Conservation (phyloP, 2,888 invertebrate genomes). For the Priocnemis perturbator region DNA sequence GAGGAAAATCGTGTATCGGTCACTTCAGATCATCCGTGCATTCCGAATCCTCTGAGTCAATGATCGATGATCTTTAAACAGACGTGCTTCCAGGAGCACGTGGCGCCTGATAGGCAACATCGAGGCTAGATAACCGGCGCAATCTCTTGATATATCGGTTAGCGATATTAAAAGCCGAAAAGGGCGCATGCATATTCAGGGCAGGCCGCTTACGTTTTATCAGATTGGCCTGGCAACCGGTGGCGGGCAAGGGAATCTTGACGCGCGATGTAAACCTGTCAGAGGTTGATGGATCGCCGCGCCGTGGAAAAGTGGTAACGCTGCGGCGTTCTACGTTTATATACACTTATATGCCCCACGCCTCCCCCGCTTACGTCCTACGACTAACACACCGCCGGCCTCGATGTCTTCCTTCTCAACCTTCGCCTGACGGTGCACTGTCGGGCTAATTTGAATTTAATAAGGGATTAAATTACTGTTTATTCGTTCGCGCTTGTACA, state of each 20-base stretch:
- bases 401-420: constrained; percentile 23
- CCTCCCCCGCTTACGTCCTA: constrained; percentile 8
- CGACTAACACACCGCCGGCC: constrained; percentile 2
- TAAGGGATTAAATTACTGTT: constrained; percentile 66
- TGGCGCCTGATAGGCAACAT: background rate
- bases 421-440: constrained; percentile 24
- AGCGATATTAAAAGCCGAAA: constrained; percentile 67
- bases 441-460: constrained; percentile 68
- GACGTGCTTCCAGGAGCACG: background rate
- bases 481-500: constrained; percentile 41
- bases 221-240: constrained; percentile 62
- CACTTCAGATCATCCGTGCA: background rate
- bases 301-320: constrained; percentile 58
- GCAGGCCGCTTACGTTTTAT: constrained; percentile 65
- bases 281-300: constrained; percentile 69
- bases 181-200: constrained; percentile 69
- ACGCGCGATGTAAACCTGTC: constrained; percentile 70
- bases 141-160: constrained; percentile 67
- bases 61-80: background rate
- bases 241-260: constrained; percentile 60
- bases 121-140: constrained; percentile 51
- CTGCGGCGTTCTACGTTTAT: constrained; percentile 24
- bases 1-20: too few relatives aligned
- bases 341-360: background rate
- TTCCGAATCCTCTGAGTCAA: background rate